phyloP scores from a whole-genome alignment of 2,888 invertebrate genomes.

The Nomada ferruginata region DNA sequence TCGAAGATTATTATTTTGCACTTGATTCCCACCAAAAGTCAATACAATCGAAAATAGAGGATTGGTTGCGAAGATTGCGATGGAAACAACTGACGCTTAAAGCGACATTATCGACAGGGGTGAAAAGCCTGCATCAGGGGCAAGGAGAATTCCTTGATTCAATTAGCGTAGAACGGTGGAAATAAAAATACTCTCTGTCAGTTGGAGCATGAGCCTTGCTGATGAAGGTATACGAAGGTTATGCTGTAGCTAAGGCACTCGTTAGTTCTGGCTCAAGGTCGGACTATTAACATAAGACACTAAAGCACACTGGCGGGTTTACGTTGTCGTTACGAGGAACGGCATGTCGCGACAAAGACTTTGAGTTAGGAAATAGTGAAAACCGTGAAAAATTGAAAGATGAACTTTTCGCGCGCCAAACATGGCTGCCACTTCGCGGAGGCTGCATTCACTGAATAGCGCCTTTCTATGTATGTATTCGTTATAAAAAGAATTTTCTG shows the following conservation, averaged over 20 bases:
- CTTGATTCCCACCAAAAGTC: too few species aligned
- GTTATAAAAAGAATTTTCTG: background rate
- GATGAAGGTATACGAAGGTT: constrained; percentile 68
- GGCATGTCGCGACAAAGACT: constrained; percentile 23
- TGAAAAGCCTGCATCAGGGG: background rate
- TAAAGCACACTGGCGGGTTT: constrained; percentile 66
- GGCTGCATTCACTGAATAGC: background rate
- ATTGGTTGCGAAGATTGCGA: background rate
- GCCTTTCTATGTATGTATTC: background rate
- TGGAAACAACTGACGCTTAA: background rate
- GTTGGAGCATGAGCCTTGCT: constrained; percentile 49
- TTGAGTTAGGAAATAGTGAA: constrained; percentile 54
- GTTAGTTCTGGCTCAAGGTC: constrained; percentile 71
- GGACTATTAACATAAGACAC: constrained; percentile 62
- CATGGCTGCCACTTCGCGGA: background rate
- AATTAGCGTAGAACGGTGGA: constrained; percentile 34
- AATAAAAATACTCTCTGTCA: constrained; percentile 44
- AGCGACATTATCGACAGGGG: background rate
- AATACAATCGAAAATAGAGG: too few species aligned
- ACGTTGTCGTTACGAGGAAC: constrained; percentile 57
- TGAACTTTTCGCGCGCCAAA: background rate
- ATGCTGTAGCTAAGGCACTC: constrained; percentile 64
- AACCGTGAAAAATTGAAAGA: constrained; percentile 39
- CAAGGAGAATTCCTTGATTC: constrained; percentile 36
- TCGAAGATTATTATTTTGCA: too few species aligned